Evolutionary conservation across 2,888 invertebrate species (phyloP), one percentile per base, ranked within the genome.

Genomic region (Andrena marginata): DNA sequence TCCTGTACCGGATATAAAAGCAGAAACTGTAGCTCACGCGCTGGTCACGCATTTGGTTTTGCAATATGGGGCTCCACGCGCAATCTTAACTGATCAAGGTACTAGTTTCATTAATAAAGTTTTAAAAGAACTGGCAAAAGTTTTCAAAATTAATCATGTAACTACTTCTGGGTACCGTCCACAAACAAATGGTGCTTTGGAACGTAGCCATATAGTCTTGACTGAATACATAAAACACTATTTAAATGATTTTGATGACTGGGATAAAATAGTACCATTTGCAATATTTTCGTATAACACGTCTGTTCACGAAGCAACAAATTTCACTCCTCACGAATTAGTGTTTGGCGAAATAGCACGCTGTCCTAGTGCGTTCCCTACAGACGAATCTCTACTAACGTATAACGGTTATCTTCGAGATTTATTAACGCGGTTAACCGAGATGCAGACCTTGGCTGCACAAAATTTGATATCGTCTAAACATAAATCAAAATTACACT

Each of bases 21-120:
- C 71, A 2, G 49, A 31, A 13, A 63, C 72, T 4, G 7, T 64
- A 7, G 72, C 72, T 20, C 63, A 72, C 3, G 62, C 72, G 0
- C n/a, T 59, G 4, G 59, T 59, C 2, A 16, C 13, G 0, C 23
- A 60, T 8, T 7, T 70, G 3, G 60, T 60, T 5, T 16, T 48
- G 2, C 16, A 60, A n/a, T 70, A 48, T 4, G 48, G 68, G n/a
- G 10, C 68, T 23, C 54, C 54, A n/a, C 23, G n/a, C 4, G 68
- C 54, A 7, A 54, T 68, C 0, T 20, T 68, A 54, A 68, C 68
- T 6, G 33, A 68, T 54, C 3, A 68, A 31, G 35, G 23, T 1
- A 67, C 68, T n/a, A 54, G 31, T 1, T 56, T 33, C 5, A 23
- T 51, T 42, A 42, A 42, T 3, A 42, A 42, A 4, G 42, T 42